Base-by-base conservation (phyloP, 30 jellyfish, hydroid and myxozoan species). In the Catostylus mosaicus region DNA sequence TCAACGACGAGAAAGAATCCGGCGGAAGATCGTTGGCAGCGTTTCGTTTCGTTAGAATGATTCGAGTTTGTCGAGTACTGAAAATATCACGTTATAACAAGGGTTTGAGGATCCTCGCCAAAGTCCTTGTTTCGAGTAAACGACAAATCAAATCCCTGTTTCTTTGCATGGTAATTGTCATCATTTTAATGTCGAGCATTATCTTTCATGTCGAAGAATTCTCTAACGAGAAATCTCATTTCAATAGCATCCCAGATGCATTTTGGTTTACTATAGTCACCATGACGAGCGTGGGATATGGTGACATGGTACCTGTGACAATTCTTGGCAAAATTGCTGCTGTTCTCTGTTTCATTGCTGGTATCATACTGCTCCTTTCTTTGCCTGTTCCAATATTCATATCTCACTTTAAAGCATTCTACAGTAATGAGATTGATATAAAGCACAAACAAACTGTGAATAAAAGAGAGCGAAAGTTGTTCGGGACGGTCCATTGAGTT, bases 241-340 rank as follows among this genome's bases (percentile, higher is more conserved):
- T 85, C 67, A 30, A 30, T n/a, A 85, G 95, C 61, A 85, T 85
- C 30, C 95, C 95, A n/a, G 83, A 61, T 36, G 36, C 88, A 1
- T 85, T 85, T 62, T 85, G 95, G 95, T 85, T 85, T 65, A 61
- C 89, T 0, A 74, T 85, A 59, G 71, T 85, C 43, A 85, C 95
- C 52, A 85, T 85, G 84, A 85, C 95, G n/a, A 69, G 92, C 43
- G 95, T 85, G 10, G 95, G 95, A 20, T 85, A 85, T 46, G 95
- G 95, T 9, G 95, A 85, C 54, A 63, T 85, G 89, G 84, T 85
- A 7, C 95, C 95, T 0, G 19, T 50, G 47, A 85, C 95, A 23
- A 72, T 64, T 30, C 60, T 72, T 23, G 95, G 95, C n/a, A 72
- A 73, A 26, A 45, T 85, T 46, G 19, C 80, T 20, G 75, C 95